phyloP scores from a whole-genome alignment of 2,888 invertebrate genomes.

The Adela reaumurella region DNA sequence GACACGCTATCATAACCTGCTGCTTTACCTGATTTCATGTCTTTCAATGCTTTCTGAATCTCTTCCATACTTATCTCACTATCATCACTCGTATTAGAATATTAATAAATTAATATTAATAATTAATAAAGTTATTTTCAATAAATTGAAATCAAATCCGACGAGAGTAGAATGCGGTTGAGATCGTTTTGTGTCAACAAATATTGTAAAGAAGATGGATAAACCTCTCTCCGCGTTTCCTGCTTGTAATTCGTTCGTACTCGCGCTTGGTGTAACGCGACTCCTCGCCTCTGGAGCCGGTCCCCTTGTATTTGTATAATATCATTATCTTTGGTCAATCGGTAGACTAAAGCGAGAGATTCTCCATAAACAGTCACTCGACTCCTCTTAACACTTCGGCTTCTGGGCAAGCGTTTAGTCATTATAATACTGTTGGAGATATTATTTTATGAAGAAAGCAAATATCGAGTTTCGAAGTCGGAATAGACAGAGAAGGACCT shows the following conservation, averaged over 20 bases:
- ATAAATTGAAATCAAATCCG: not conserved
- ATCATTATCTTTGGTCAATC: not conserved
- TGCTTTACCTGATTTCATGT: too few relatives aligned
- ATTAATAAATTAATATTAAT: too few relatives aligned
- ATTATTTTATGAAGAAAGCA: not conserved
- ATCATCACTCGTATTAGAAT: too few relatives aligned
- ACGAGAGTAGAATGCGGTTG: not conserved
- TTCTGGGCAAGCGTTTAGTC: not conserved
- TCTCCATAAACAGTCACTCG: not conserved
- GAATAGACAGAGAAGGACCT: too few relatives aligned
- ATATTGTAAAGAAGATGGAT: not conserved
- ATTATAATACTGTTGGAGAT: not conserved
- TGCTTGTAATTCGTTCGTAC: not conserved
- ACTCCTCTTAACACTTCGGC: not conserved
- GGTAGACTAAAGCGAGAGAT: not conserved
- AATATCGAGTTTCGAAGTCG: not conserved
- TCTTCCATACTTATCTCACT: too few relatives aligned
- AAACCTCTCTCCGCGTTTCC: not conserved
- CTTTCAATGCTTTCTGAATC: too few relatives aligned
- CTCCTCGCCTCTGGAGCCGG: not conserved
- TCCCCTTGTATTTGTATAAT: not conserved
- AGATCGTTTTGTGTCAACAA: not conserved
- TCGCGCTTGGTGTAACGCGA: not conserved
- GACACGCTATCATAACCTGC: too few relatives aligned
- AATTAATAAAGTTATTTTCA: not conserved